Base-by-base conservation (phyloP, 2,888 invertebrate genomes). In the Ischnus inquisitorius region DNA sequence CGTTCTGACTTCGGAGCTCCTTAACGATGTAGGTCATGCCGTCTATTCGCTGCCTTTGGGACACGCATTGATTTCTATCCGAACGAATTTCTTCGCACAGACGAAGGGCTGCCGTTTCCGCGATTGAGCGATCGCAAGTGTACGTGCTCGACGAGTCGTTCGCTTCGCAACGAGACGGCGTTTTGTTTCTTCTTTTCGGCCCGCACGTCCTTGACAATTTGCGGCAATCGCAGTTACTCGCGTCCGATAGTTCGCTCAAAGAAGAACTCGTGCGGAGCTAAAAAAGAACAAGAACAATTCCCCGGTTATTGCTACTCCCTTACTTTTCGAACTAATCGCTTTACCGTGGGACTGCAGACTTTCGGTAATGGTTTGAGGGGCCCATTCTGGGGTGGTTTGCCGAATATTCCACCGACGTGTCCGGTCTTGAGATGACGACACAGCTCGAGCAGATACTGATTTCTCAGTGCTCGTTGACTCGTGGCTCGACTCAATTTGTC, bases 401-500 rank as follows among this genome's bases (percentile, higher is more conserved):
- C 87, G 75, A 93, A 93, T 57, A 91, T 83, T 22, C 90, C 90
- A 69, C 76, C 86, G 16, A 92, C 65, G 34, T 74, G 86, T 28
- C 90, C 90, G 57, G 81, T 81, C 83, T 86, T 88, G 34, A 93
- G 72, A 68, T 93, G 91, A 41, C 83, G 85, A 68, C 86, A 89
- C 14, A 93, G 86, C 68, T 92, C 90, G 1, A 89, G n/a, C 6
- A 93, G 78, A 83, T 93, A 92, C 34, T 89, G 85, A 82, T 93
- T 93, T 64, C 93, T 88, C 43, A 93, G 69, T 39, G 75, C 85
- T 10, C 90, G 89, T 51, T 93, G 92, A 14, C 88, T 83, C 0
- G 83, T 81, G 1, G 89, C 85, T 3, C 65, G 43, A 57, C 87
- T 88, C 46, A 93, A 84, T 82, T 91, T 92, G 3, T 92, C 89